Evolutionary conservation across 1,140 invertebrate genomes (phyloP), one percentile per base, ranked within the genome.

Genomic region (Cardiocondyla obscurior): DNA sequence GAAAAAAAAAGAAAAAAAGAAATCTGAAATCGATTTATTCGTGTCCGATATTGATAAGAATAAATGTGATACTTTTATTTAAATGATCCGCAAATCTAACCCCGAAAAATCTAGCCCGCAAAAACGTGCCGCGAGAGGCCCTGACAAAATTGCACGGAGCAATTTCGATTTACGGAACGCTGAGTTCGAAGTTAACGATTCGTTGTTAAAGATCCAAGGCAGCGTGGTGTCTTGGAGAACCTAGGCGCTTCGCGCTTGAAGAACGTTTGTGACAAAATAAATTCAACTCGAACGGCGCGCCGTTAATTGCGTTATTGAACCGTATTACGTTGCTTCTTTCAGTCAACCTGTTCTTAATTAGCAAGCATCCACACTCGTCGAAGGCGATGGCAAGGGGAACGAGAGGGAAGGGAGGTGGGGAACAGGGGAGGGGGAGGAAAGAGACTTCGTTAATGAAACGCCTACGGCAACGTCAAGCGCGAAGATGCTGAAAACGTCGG

Each of bases 391-490:
- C n/a, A n/a, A n/a, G n/a, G n/a, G n/a, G n/a, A n/a, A n/a, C n/a
- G n/a, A 14, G 22, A 8, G n/a, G 30, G 8, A 51, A 2, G 46
- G 3, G 12, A 28, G 51, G 10, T 1, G 57, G 7, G 3, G 57
- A n/a, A 7, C 16, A 19, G 4, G 4, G 5, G 0, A 0, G 55
- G 22, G 5, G 3, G 53, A 3, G 2, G 12, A 0, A 16, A 39
- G 22, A 28, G n/a, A 79, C 33, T 60, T 82, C 70, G 70, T 62
- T 82, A 82, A 82, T 57, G 25, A 51, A 82, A 62, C 33, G 55
- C 81, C 55, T 36, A 74, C 33, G 70, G 70, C 67, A 58, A 82
- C 44, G 81, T 73, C 77, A 74, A 46, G 39, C 30, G 19, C 42
- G 39, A 49, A 76, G 70, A 72, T 25, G 57, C 16, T 44, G 42